Evolutionary conservation across 1,140 invertebrate species (phyloP), one percentile per base, ranked within the genome.

Genomic region (Bombus superbus): DNA sequence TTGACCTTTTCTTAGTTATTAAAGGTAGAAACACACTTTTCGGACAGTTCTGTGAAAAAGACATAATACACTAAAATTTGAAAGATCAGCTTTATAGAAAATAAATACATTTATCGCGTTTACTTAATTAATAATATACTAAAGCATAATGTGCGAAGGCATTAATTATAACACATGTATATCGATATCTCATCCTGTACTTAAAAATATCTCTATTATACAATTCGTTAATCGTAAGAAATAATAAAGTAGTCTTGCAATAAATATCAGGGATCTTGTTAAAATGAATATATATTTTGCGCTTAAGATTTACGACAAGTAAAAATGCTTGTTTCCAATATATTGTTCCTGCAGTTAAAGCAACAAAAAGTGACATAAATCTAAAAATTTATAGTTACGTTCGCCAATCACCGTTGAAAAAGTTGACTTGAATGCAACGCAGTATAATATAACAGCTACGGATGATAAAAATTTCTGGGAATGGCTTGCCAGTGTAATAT

Each of bases 381-480:
- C n/a, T 69, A 13, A 62, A 11, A n/a, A 62, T 76, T 53, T 74
- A 3, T 69, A 89, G 84, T 25, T 32, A 28, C 44, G 40, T 62
- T 32, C 44, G 32, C 28, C 62, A 10, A 9, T 47, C 0, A 3
- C 32, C n/a, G 42, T 15, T 4, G 32, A 77, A 9, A 8, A 25
- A 32, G 35, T 42, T 18, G 89, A n/a, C 2, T 71, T 28, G 2
- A 87, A 87, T 38, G 64, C 0, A 18, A 84, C 81, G 3, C 42
- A 40, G n/a, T 64, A 10, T 38, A 78, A 71, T 40, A 32, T 68
- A 62, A 57, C 72, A 11, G 4, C 22, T 0, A 6, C 42, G 2
- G 79, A 90, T 18, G 92, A 90, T n/a, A 92, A 89, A 88, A 86
- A 85, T 85, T 90, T 87, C 42, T 91, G 59, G 89, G 91, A 86